A percentile compares a stretch with the other conserved stretches of the same genome.
Evolutionary conservation across 35 echinoderm and acorn worm genomes (phyloP).

Genomic region (Diadema setosum): DNA sequence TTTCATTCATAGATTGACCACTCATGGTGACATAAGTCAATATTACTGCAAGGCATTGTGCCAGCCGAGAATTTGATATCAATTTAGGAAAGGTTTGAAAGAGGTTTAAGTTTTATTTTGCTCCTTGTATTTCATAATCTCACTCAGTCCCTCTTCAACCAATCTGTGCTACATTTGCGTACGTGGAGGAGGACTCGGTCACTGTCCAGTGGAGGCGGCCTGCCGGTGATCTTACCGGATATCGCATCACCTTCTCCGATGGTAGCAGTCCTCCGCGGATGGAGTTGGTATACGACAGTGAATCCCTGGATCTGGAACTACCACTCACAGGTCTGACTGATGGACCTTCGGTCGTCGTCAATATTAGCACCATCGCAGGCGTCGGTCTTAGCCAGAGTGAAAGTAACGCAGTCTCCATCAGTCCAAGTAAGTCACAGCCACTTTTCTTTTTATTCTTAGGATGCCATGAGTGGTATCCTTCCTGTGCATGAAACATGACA

Average conservation of each 20-base stretch:
- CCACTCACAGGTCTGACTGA: neutral
- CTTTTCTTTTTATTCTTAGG: neutral
- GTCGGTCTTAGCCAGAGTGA: neutral
- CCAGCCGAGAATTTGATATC: no score
- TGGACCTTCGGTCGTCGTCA: neutral
- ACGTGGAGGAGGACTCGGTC: neutral
- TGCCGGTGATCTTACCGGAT: neutral
- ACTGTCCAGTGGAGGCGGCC: neutral
- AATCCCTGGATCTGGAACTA: neutral
- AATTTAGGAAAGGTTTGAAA: no score
- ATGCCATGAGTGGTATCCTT: no score
- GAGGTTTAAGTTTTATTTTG: no score
- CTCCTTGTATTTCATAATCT: neutral
- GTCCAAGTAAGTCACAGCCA: neutral
- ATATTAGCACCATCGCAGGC: neutral
- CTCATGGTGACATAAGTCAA: no score
- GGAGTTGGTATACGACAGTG: neutral
- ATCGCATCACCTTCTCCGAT: neutral
- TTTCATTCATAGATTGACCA: no score
- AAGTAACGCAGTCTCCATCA: neutral
- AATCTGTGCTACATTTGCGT: neutral
- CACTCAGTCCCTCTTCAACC: neutral
- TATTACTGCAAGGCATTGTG: no score
- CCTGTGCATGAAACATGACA: no score
- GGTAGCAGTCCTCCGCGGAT: neutral